phyloP scores from a whole-genome alignment of 2,113 vertebrate genomes.

The Ahaetulla prasina region DNA sequence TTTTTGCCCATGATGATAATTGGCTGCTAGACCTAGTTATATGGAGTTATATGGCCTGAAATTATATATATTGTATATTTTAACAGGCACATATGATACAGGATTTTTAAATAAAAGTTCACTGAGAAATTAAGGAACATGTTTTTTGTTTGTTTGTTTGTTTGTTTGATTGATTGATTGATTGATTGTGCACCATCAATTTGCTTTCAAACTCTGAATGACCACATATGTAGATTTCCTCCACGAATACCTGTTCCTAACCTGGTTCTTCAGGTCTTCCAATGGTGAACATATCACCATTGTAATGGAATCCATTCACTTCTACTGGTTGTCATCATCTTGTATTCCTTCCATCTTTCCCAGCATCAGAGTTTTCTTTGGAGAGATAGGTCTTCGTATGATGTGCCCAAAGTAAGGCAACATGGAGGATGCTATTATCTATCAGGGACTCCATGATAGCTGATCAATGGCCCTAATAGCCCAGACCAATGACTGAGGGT shows the following conservation, averaged over 20 bases:
- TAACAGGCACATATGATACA: conserved; percentile 33
- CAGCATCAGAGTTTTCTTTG: neutral
- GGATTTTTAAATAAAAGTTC: neutral
- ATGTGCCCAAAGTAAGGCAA: neutral
- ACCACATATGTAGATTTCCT: neutral
- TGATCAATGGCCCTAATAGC: too few species aligned
- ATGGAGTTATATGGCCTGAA: neutral
- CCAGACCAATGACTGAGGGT: neutral
- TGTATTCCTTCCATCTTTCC: neutral
- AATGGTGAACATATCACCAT: neutral
- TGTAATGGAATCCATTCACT: neutral
- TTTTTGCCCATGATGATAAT: conserved; percentile 16
- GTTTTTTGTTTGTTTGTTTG: neutral
- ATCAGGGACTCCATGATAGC: neutral
- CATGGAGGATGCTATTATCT: neutral
- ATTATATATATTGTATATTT: conserved; percentile 44
- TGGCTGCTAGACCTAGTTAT: neutral
- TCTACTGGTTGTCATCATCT: neutral
- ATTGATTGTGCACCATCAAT: neutral
- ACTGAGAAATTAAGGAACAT: neutral
- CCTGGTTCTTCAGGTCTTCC: neutral
- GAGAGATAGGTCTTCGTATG: neutral
- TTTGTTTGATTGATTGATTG: neutral
- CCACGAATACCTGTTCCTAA: neutral
- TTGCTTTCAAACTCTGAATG: neutral